These are phyloP conservation scores for Seira sanloemensis DNA, from an alignment of 2,888 invertebrate genomes.

Conservation along the genomic window DNA sequence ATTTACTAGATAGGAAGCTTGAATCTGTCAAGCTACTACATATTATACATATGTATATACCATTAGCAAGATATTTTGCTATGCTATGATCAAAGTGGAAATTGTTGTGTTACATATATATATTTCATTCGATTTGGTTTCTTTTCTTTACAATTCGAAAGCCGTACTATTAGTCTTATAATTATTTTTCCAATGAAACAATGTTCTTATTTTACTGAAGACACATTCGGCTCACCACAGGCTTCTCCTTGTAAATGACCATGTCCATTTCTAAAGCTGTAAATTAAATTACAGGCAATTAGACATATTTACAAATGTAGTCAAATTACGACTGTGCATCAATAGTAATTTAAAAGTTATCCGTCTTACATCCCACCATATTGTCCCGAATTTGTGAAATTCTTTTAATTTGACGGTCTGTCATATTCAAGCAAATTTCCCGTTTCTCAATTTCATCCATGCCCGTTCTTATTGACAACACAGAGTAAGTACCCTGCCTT, in stretches of 20 bases:
- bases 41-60: too few species aligned
- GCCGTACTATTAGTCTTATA: too few species aligned
- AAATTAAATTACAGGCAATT: not conserved
- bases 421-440: slow-evolving; percentile 40
- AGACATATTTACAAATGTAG: not conserved
- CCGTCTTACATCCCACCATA: slow-evolving; percentile 30
- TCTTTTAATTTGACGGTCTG: slow-evolving; percentile 26
- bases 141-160: too few species aligned
- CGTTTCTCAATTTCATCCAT: slow-evolving; percentile 53
- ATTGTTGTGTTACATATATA: too few species aligned
- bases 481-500: slow-evolving; percentile 57
- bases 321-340: not conserved
- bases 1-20: too few species aligned
- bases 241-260: slow-evolving; percentile 8
- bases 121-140: too few species aligned
- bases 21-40: too few species aligned
- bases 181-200: too few species aligned
- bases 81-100: too few species aligned
- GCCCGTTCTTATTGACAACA: slow-evolving; percentile 57
- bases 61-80: too few species aligned
- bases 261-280: slow-evolving; percentile 32
- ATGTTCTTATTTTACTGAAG: too few species aligned
- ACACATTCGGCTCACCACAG: too few species aligned
- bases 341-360: not conserved
- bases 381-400: slow-evolving; percentile 46